phyloP scores from a whole-genome alignment of 2,113 vertebrate species.

The Lanius collurio region DNA sequence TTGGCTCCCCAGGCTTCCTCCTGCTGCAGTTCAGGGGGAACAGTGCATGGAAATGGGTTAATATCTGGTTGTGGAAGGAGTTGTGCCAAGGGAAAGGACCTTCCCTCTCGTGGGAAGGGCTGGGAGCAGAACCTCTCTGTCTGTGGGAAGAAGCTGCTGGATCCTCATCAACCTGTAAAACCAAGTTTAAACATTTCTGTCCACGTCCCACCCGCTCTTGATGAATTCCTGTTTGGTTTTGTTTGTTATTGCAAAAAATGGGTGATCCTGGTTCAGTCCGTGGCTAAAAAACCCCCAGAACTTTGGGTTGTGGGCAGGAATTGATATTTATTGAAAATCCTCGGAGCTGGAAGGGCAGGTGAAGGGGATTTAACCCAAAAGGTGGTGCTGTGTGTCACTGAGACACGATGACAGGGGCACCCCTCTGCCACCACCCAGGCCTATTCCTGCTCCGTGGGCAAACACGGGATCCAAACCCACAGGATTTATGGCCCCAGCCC shows the following conservation, averaged over 20 bases:
- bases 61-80: not conserved
- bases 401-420: not conserved
- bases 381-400: not conserved
- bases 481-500: not conserved
- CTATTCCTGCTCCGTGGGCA: not conserved
- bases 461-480: not conserved
- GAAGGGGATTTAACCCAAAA: not conserved
- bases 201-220: not conserved
- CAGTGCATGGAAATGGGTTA: accelerated
- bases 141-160: not conserved
- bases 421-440: not conserved
- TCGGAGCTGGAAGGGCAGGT: not conserved
- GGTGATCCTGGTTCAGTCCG: not conserved
- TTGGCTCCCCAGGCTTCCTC: not conserved
- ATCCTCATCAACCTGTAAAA: not conserved
- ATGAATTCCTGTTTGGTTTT: not conserved
- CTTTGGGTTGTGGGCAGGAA: not conserved
- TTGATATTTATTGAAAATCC: not conserved
- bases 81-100: not conserved
- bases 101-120: not conserved
- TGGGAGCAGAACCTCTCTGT: not conserved
- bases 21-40: not conserved
- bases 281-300: not conserved
- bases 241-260: not conserved
- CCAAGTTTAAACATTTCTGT: not conserved